A percentile compares a stretch with the other conserved stretches of the same genome.
Evolutionary conservation across 1,140 invertebrate species (phyloP).

Genomic region (Zelostemma sp.): DNA sequence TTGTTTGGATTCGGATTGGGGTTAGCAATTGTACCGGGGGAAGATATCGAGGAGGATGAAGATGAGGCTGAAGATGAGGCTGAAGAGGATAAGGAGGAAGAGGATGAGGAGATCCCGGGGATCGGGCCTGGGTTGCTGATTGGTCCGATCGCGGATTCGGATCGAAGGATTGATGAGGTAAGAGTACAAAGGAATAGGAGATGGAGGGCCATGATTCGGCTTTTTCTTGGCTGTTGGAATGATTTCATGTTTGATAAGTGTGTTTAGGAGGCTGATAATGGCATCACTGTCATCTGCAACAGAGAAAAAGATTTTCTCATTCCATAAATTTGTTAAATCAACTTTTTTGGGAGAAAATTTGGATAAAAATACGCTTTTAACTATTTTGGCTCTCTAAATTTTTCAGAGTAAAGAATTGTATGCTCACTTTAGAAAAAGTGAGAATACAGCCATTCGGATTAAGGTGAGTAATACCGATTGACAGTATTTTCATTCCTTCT

Average conservation of each 20-base stretch:
- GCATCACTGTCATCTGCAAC: conserved; percentile 63
- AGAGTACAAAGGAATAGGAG: conserved; percentile 38
- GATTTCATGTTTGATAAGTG: conserved; percentile 47
- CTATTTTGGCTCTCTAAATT: too few relatives aligned
- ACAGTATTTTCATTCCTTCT: too few relatives aligned
- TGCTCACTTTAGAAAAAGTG: background rate
- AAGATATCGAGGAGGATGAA: conserved; percentile 43
- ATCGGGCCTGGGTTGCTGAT: conserved; percentile 43
- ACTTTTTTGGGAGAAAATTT: background rate
- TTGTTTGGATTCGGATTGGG: conserved; percentile 25
- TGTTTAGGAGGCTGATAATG: conserved; percentile 48
- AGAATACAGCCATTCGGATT: too few relatives aligned
- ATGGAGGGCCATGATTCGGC: conserved; percentile 42
- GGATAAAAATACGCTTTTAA: too few relatives aligned
- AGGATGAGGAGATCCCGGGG: conserved; percentile 46
- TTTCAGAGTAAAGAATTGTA: background rate
- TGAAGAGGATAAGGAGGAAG: conserved; percentile 52
- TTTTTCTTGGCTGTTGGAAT: conserved; percentile 25
- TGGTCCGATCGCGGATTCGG: conserved; percentile 56
- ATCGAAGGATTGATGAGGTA: conserved; percentile 23
- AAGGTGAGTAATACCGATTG: too few relatives aligned
- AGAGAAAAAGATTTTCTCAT: conserved; percentile 2
- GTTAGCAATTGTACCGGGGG: conserved; percentile 39
- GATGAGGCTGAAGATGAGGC: conserved; percentile 40
- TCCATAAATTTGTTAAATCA: background rate